Conservation (phyloP, 2,888 invertebrate species). For the Agelastica alni region DNA sequence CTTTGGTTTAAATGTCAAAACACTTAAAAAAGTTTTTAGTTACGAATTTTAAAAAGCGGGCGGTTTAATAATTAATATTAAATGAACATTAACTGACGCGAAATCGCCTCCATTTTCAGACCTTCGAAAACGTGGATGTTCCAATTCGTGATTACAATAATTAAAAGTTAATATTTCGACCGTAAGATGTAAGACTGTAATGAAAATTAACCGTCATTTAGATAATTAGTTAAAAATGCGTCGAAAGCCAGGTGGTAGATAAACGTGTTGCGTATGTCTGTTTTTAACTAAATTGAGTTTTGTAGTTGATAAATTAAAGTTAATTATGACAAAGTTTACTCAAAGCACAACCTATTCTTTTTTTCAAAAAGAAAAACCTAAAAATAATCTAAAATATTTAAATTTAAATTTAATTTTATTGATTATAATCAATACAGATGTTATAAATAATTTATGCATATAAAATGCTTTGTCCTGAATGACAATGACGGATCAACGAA, state of each 20-base stretch:
- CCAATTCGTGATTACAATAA: slow-evolving; percentile 10
- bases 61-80: slow-evolving; percentile 1
- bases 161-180: slow-evolving; percentile 2
- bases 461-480: no score
- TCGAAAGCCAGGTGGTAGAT: neutral
- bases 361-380: no score
- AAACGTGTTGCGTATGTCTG: no score
- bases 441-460: no score
- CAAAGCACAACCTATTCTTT: no score
- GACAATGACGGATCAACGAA: no score
- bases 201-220: neutral
- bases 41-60: neutral
- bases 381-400: no score
- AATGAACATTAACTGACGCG: neutral
- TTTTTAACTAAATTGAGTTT: no score
- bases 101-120: neutral
- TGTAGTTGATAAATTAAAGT: no score
- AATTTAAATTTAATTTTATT: no score
- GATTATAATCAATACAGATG: no score
- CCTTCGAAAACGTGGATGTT: slow-evolving; percentile 9
- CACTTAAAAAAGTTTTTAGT: neutral
- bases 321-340: no score
- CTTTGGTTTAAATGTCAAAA: neutral
- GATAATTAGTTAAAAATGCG: neutral
- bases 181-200: neutral